phyloP scores from a whole-genome alignment of 2,888 invertebrate species.

The Aleiodes alternator region DNA sequence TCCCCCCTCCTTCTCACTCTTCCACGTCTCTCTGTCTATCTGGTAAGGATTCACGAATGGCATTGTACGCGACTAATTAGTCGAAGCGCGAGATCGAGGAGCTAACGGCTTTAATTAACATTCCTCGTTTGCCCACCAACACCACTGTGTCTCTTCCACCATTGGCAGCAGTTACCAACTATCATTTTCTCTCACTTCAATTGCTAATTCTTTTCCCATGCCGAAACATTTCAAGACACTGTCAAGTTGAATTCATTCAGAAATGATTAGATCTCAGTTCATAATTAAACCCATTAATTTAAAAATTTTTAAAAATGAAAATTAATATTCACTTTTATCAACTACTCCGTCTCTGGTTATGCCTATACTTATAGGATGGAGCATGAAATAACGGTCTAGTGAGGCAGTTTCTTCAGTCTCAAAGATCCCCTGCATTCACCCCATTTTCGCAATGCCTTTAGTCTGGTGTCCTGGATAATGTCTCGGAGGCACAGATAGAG shows the following conservation, averaged over 20 bases:
- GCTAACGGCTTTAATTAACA: slow-evolving; percentile 75
- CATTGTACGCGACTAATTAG: slow-evolving; percentile 75
- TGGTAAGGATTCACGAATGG: slow-evolving; percentile 61
- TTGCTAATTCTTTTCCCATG: slow-evolving; percentile 54
- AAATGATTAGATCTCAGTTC: not conserved
- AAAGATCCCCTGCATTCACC: slow-evolving; percentile 40
- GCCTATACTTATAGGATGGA: too few species aligned
- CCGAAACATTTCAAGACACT: slow-evolving; percentile 71
- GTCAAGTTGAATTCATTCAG: slow-evolving; percentile 66
- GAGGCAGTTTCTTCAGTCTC: slow-evolving; percentile 54
- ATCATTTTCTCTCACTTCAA: slow-evolving; percentile 56
- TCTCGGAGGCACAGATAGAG: slow-evolving; percentile 37
- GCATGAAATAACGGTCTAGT: slow-evolving; percentile 50
- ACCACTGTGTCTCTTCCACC: slow-evolving; percentile 51
- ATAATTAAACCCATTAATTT: slow-evolving; percentile 21
- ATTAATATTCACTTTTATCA: slow-evolving; percentile 43
- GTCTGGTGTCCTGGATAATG: slow-evolving; percentile 50
- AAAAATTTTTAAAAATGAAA: too few species aligned
- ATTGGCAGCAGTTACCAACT: slow-evolving; percentile 53
- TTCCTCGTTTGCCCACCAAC: slow-evolving; percentile 69
- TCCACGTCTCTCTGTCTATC: slow-evolving; percentile 6
- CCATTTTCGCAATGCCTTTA: slow-evolving; percentile 8
- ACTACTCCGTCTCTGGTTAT: not conserved
- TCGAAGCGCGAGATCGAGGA: slow-evolving; percentile 73
- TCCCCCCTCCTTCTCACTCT: slow-evolving; percentile 48